These are phyloP conservation scores for Anniella stebbinsi DNA, from an alignment of 2,797 vertebrate species.

Conservation along the genomic window DNA sequence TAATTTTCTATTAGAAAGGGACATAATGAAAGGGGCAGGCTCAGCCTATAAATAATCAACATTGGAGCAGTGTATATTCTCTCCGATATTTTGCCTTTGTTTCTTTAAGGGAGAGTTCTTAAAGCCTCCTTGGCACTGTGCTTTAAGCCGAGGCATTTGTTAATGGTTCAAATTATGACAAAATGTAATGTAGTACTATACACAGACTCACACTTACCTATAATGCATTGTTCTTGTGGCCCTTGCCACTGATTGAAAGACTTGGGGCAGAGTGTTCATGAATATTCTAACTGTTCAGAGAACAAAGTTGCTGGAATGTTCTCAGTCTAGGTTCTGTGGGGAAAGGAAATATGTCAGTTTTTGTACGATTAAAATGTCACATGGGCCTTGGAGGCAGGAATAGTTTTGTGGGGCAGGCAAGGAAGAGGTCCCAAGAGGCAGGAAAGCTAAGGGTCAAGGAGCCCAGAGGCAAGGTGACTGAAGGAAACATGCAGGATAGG, in stretches of 20 bases:
- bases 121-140: neutral
- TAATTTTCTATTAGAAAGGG: constrained; percentile 50
- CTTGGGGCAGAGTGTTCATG: neutral
- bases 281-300: neutral
- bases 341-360: neutral
- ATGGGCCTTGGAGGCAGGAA: neutral
- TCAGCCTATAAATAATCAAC: constrained; percentile 36
- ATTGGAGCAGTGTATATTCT: constrained; percentile 1
- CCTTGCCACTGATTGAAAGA: neutral
- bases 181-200: neutral
- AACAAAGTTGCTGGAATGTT: neutral
- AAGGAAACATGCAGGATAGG: neutral
- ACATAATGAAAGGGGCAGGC: constrained; percentile 20
- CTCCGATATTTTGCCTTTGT: constrained; percentile 25
- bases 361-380: neutral
- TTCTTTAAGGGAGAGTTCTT: constrained; percentile 38
- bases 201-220: neutral
- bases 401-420: neutral
- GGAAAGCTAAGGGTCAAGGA: neutral
- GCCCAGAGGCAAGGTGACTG: neutral
- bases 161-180: constrained; percentile 27
- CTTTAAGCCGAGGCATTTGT: constrained; percentile 17
- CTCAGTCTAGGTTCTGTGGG: neutral
- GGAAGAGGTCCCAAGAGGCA: neutral
- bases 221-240: neutral